Conservation (phyloP, 2,888 invertebrate genomes). For the Caenorhabditis sp. region DNA sequence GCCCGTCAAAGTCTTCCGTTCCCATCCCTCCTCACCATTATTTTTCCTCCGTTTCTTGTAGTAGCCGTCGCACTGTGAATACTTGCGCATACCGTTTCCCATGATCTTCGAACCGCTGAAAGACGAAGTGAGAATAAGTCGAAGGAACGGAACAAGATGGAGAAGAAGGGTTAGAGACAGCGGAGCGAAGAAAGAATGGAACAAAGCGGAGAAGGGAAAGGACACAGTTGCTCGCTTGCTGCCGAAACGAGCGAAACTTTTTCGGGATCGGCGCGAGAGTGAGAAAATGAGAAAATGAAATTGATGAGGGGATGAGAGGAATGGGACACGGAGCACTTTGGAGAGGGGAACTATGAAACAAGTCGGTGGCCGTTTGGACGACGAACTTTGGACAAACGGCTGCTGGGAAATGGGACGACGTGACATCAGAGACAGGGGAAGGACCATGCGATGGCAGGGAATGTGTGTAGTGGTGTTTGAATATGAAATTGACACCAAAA, state of each 20-base stretch:
- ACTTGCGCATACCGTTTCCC: conserved; percentile 66
- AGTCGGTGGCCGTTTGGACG: background rate
- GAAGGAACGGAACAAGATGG: too few species aligned
- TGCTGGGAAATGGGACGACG: background rate
- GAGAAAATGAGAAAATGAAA: conserved; percentile 21
- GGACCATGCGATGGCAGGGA: conserved; percentile 11
- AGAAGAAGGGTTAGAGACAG: conserved; percentile 5
- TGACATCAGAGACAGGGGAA: conserved; percentile 15
- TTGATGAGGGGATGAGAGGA: background rate
- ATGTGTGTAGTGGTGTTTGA: conserved; percentile 56
- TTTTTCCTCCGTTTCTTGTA: conserved; percentile 60
- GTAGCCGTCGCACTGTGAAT: conserved; percentile 61
- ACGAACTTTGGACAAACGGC: conserved; percentile 7
- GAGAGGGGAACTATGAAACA: conserved; percentile 20
- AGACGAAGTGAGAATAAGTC: conserved; percentile 11
- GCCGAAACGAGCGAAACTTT: background rate
- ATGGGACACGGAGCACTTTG: background rate
- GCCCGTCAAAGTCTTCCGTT: background rate
- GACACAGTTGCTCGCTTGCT: conserved; percentile 29
- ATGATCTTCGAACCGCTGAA: conserved; percentile 35
- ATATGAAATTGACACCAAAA: conserved; percentile 52
- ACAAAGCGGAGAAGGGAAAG: background rate
- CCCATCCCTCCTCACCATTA: conserved; percentile 34
- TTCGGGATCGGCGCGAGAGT: background rate
- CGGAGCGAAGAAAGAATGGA: background rate